Evolutionary conservation across 2,888 invertebrate genomes (phyloP).

Genomic region (Ophion ventricosus): DNA sequence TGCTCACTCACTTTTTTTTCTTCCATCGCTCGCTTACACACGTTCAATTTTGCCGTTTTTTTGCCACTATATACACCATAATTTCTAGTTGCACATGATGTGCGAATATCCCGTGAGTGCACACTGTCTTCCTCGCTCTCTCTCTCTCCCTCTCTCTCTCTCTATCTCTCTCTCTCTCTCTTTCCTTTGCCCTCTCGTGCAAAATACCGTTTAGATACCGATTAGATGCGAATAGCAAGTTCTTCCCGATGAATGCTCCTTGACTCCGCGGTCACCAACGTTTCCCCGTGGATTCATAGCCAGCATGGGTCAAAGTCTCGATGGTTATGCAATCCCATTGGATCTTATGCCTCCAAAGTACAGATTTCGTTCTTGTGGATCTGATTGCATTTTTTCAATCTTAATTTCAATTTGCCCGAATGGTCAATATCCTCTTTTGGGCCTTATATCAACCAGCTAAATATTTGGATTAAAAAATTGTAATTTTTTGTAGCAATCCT

Average conservation of each 20-base stretch:
- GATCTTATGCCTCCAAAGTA: too few species aligned
- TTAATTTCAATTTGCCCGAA: too few species aligned
- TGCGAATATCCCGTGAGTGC: constrained; percentile 58
- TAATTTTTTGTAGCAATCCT: neutral
- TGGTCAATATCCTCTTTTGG: too few species aligned
- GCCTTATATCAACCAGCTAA: too few species aligned
- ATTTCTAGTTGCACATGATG: constrained; percentile 42
- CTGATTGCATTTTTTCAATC: too few species aligned
- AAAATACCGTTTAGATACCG: constrained; percentile 58
- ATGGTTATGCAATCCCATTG: neutral
- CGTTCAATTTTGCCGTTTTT: constrained; percentile 32
- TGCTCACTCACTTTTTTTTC: constrained; percentile 36
- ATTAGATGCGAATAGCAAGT: constrained; percentile 64
- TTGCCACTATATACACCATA: constrained; percentile 16
- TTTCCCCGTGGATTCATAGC: neutral
- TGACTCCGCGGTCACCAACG: neutral
- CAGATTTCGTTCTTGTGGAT: too few species aligned
- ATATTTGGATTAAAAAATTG: too few species aligned
- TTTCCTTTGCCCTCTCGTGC: constrained; percentile 48
- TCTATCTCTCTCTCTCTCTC: constrained; percentile 36
- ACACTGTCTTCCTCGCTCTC: constrained; percentile 37
- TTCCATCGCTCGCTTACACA: constrained; percentile 50
- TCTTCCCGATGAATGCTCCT: constrained; percentile 18
- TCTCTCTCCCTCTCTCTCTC: too few species aligned
- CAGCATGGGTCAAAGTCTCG: neutral